Conservation (phyloP, 2,113 vertebrate species). For the Psittacara wagleri region DNA sequence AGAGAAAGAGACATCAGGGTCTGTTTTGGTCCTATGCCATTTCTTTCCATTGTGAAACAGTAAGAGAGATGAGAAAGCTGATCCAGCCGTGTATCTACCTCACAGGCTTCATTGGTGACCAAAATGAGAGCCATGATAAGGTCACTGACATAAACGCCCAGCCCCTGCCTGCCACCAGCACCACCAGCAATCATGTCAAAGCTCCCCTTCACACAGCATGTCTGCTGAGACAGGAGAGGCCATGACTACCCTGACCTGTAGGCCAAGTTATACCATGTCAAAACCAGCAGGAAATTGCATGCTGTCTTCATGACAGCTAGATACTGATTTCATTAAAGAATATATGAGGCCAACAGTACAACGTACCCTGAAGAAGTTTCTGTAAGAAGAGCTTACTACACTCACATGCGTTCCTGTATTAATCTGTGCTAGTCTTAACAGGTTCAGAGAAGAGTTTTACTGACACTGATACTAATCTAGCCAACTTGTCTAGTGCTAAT, state of each 20-base stretch:
- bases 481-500: background rate
- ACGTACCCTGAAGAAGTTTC: rapidly evolving
- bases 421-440: background rate
- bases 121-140: background rate
- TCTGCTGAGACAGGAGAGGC: background rate
- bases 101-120: background rate
- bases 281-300: background rate
- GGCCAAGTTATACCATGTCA: background rate
- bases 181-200: rapidly evolving
- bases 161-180: background rate
- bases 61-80: background rate
- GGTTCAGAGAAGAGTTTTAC: background rate
- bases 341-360: background rate
- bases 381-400: background rate
- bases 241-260: rapidly evolving
- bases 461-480: background rate
- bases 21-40: background rate
- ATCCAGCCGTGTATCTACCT: background rate
- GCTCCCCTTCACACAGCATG: rapidly evolving
- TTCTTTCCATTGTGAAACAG: background rate
- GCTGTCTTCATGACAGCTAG: background rate
- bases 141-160: background rate
- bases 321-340: background rate
- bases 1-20: background rate
- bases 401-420: background rate